Evolutionary conservation across 2,888 invertebrate genomes (phyloP).

Genomic region (Ectemnius lituratus): DNA sequence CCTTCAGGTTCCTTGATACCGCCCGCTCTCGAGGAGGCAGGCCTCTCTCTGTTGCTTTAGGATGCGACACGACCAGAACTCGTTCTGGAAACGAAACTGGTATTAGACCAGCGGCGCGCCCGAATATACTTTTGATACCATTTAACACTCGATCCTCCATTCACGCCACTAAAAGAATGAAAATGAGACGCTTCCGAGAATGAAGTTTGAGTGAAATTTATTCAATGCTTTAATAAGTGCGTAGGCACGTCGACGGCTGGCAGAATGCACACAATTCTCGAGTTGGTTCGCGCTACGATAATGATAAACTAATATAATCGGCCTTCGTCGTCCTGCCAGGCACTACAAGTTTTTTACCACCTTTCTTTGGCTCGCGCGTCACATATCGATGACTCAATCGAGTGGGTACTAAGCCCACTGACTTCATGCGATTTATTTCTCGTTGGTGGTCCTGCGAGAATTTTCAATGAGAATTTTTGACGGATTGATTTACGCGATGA

Average conservation of each 20-base stretch:
- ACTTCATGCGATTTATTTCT: neutral
- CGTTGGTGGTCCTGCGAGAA: neutral
- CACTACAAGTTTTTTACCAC: conserved; percentile 48
- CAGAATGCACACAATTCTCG: too few relatives aligned
- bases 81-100: conserved; percentile 53
- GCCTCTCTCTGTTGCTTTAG: conserved; percentile 48
- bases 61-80: conserved; percentile 43
- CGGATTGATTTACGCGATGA: neutral
- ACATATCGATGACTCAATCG: conserved; percentile 64
- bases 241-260: too few relatives aligned
- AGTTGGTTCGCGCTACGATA: too few relatives aligned
- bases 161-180: neutral
- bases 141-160: neutral
- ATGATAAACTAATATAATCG: conserved; percentile 24
- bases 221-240: too few relatives aligned
- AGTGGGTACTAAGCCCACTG: conserved; percentile 20
- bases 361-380: conserved; percentile 48
- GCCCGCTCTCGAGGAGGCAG: conserved; percentile 29
- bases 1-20: conserved; percentile 42
- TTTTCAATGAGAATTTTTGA: neutral
- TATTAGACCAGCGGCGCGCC: conserved; percentile 33
- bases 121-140: conserved; percentile 11
- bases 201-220: too few relatives aligned
- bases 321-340: conserved; percentile 48
- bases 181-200: neutral